Evolutionary conservation across 2,113 vertebrate species (phyloP).

Genomic region (Paracanthobrama guichenoti): DNA sequence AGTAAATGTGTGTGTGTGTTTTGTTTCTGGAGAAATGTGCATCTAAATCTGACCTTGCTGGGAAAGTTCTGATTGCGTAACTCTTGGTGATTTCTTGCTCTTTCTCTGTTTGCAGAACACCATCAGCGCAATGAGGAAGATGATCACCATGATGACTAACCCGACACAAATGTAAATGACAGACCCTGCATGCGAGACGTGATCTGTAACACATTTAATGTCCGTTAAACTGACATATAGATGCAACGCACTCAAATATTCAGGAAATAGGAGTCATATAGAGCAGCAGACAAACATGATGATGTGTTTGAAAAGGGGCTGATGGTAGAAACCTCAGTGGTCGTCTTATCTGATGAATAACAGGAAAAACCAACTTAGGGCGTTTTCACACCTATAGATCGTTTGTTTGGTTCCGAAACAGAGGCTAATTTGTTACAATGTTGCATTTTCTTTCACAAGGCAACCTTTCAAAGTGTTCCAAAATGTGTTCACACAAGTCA

Average conservation of each 20-base stretch:
- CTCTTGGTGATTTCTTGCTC: background rate
- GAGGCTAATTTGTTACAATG: no score
- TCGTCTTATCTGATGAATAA: background rate
- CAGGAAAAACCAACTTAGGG: background rate
- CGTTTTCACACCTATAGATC: no score
- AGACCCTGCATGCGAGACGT: background rate
- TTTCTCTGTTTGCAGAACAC: background rate
- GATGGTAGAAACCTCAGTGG: background rate
- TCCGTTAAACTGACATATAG: background rate
- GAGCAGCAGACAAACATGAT: background rate
- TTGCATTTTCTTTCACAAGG: no score
- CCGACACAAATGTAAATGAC: background rate
- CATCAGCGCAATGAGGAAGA: background rate
- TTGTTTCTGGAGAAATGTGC: background rate
- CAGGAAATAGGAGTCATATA: background rate
- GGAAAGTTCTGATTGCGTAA: background rate
- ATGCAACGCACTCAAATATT: background rate
- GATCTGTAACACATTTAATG: background rate
- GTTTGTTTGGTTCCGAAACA: no score
- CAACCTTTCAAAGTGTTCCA: no score
- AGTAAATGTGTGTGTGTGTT: background rate
- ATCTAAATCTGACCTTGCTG: background rate
- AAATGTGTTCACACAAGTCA: no score
- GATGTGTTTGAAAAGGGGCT: background rate
- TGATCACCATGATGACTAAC: background rate